phyloP scores from a whole-genome alignment of 2,888 invertebrate species.

The Platerodrilus igneus region DNA sequence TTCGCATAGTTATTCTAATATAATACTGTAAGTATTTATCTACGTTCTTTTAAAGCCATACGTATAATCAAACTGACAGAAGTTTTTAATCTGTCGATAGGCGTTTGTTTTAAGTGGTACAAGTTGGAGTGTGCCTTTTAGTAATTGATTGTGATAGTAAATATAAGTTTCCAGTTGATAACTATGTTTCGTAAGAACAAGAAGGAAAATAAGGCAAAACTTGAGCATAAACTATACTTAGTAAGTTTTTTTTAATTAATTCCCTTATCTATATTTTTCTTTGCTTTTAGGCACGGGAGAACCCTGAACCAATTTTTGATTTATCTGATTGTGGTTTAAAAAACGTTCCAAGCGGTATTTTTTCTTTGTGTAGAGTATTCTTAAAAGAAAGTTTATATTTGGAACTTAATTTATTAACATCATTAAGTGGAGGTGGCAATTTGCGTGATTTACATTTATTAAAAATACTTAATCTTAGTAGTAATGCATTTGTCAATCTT shows the following conservation, averaged over 20 bases:
- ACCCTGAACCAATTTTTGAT: constrained; percentile 77
- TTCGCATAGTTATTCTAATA: too few species aligned
- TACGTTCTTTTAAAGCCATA: too few species aligned
- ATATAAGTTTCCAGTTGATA: constrained; percentile 10
- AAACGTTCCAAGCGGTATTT: constrained; percentile 71
- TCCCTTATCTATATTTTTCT: background rate
- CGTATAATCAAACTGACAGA: too few species aligned
- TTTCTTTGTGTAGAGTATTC: constrained; percentile 74
- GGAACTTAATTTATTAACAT: constrained; percentile 64
- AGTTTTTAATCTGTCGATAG: too few species aligned
- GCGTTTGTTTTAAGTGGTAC: too few species aligned
- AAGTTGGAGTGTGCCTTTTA: constrained; percentile 17
- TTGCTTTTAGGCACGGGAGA: constrained; percentile 62
- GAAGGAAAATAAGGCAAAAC: constrained; percentile 54
- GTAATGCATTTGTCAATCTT: constrained; percentile 60
- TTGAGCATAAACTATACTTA: constrained; percentile 59
- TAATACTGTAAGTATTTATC: too few species aligned
- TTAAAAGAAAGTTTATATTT: constrained; percentile 67
- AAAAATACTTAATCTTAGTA: constrained; percentile 62
- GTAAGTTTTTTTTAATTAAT: constrained; percentile 42
- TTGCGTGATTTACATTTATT: constrained; percentile 65
- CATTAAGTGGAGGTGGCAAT: constrained; percentile 66
- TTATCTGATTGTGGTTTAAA: constrained; percentile 72
- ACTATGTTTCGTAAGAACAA: constrained; percentile 41
- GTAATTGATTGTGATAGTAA: constrained; percentile 14